These are phyloP conservation scores for Alosa alosa DNA, from an alignment of 2,113 vertebrate genomes.

Conservation along the genomic window DNA sequence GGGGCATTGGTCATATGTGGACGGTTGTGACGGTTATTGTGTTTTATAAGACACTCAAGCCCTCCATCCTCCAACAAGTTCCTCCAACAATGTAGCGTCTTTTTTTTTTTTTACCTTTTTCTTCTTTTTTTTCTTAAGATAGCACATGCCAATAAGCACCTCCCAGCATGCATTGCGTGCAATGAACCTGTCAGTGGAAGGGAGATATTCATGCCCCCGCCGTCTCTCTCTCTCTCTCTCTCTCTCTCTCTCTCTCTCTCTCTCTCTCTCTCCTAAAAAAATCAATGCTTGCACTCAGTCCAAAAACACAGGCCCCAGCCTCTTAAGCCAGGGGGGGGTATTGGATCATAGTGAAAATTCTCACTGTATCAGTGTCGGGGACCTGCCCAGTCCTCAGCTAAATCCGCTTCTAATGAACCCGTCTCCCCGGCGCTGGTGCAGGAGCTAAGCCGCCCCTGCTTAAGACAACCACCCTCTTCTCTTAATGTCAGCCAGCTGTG, in stretches of 20 bases:
- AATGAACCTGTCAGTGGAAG: background rate
- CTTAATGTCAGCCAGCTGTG: constrained; percentile 17
- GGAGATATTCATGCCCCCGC: background rate
- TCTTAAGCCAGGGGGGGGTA: constrained; percentile 45
- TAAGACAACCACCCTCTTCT: constrained; percentile 7
- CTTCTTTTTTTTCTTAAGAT: background rate
- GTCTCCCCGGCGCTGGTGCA: constrained; percentile 1
- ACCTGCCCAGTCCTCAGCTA: constrained; percentile 49
- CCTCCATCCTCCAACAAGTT: background rate
- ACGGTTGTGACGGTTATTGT: background rate
- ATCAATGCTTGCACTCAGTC: constrained; percentile 57
- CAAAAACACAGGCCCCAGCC: constrained; percentile 37
- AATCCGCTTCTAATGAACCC: constrained; percentile 65
- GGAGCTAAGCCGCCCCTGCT: constrained; percentile 42
- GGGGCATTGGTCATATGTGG: constrained; percentile 4
- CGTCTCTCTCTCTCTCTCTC: background rate
- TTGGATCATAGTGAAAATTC: constrained; percentile 59
- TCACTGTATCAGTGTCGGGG: constrained; percentile 52
- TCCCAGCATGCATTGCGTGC: constrained; percentile 6
- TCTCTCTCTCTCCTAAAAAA: constrained; percentile 28
- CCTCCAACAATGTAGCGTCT: too few relatives aligned
- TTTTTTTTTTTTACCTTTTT: too few relatives aligned
- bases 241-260: too few relatives aligned
- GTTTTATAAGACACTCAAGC: background rate
- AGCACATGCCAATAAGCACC: background rate